A percentile compares a stretch with the other conserved stretches of the same genome.
phyloP scores from a whole-genome alignment of 2,888 invertebrate genomes.

The Xylota segnis region DNA sequence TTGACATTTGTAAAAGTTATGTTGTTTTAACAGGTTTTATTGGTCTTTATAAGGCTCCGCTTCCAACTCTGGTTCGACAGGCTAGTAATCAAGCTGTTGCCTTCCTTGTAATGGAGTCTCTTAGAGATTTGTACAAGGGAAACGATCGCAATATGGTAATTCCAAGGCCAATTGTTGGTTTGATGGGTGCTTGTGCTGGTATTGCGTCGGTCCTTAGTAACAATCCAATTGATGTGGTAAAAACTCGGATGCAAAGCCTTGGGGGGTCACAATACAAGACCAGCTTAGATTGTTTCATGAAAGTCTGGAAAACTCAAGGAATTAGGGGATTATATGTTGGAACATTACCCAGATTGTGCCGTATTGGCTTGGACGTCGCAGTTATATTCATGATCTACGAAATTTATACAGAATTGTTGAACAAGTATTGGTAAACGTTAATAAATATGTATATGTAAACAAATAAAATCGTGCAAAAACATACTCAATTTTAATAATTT shows the following conservation, averaged over 20 bases:
- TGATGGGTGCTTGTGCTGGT: constrained; percentile 96
- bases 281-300: constrained; percentile 95
- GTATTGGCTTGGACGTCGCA: constrained; percentile 98
- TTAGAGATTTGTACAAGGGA: constrained; percentile 95
- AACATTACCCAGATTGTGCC: constrained; percentile 96
- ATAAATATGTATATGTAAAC: too few species aligned
- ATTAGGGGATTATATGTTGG: constrained; percentile 99
- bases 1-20: neutral
- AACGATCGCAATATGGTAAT: constrained; percentile 93
- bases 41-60: constrained; percentile 96
- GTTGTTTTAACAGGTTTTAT: constrained; percentile 86
- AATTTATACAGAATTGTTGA: constrained; percentile 98
- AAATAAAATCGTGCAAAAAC: too few species aligned
- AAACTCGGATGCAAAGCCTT: constrained; percentile 99
- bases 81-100: constrained; percentile 99
- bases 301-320: constrained; percentile 97
- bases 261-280: constrained; percentile 98
- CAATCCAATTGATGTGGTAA: constrained; percentile 99
- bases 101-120: constrained; percentile 98
- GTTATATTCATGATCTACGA: constrained; percentile 99
- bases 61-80: constrained; percentile 98
- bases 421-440: constrained; percentile 84
- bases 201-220: constrained; percentile 99
- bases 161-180: constrained; percentile 94
- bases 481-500: too few species aligned